phyloP scores from a whole-genome alignment of 2,113 vertebrate genomes.

The Lonchura striata region DNA sequence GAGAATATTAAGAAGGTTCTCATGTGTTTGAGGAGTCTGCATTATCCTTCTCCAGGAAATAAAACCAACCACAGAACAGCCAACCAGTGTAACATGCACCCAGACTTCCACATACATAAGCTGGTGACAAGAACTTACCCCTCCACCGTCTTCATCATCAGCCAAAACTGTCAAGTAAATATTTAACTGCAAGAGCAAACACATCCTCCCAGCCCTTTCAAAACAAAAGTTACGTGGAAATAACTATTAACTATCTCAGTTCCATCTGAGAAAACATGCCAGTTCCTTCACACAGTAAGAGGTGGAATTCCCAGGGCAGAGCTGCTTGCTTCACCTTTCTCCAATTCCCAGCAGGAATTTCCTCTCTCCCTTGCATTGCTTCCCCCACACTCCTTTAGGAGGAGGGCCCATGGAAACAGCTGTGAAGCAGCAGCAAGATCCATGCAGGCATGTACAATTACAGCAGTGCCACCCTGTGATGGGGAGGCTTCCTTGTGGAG shows the following conservation, averaged over 20 bases:
- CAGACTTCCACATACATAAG: not conserved
- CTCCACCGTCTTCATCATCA: not conserved
- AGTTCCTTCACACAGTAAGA: not conserved
- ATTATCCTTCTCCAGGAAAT: not conserved
- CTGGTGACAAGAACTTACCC: not conserved
- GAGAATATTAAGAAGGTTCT: not conserved
- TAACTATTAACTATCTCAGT: not conserved
- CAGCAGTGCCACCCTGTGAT: not conserved
- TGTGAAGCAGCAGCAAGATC: not conserved
- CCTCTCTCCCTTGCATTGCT: not conserved
- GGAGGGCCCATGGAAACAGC: not conserved
- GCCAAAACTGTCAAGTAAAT: not conserved
- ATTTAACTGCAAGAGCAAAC: not conserved
- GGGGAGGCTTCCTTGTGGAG: not conserved
- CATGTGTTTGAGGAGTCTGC: not conserved
- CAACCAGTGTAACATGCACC: not conserved
- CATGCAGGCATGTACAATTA: fast-evolving
- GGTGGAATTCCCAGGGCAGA: not conserved
- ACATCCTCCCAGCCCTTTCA: not conserved
- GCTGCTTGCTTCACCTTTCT: not conserved
- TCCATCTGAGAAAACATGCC: not conserved
- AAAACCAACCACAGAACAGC: not conserved
- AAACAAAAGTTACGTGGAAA: not conserved
- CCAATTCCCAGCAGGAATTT: not conserved
- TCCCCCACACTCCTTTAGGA: not conserved